Evolutionary conservation across 2,113 vertebrate genomes (phyloP).

Genomic region (Pseudopipra pipra): DNA sequence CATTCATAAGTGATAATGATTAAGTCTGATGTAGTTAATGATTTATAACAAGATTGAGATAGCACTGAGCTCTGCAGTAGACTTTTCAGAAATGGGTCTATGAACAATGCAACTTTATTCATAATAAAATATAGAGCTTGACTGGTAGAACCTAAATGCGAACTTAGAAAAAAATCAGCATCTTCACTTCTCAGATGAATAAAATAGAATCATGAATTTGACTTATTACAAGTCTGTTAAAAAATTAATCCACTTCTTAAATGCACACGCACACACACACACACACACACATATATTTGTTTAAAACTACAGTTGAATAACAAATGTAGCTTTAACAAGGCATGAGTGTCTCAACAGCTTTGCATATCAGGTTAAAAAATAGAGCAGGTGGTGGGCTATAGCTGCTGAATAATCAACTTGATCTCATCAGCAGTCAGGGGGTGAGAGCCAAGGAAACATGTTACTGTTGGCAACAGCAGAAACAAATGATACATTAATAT

Average conservation of each 20-base stretch:
- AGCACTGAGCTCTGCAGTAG: background rate
- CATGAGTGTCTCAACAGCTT: background rate
- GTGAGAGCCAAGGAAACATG: slow-evolving; percentile 19
- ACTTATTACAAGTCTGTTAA: background rate
- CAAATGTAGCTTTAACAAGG: background rate
- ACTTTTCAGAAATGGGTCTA: background rate
- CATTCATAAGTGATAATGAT: background rate
- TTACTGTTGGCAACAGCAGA: slow-evolving; percentile 50
- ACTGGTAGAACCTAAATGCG: background rate
- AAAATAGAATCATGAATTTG: background rate
- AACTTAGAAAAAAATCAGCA: background rate
- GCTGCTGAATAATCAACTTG: slow-evolving; percentile 52
- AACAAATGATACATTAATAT: slow-evolving; percentile 12
- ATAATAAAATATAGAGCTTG: background rate
- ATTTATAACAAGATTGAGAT: background rate
- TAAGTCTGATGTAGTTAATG: background rate
- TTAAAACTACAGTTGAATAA: background rate
- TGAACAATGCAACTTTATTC: background rate
- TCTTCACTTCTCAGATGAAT: background rate
- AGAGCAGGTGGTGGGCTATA: slow-evolving; percentile 41
- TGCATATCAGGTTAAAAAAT: background rate
- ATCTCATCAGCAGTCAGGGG: slow-evolving; percentile 8
- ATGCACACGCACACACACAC: background rate
- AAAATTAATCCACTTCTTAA: background rate
- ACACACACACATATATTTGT: background rate